Evolutionary conservation across 2,113 vertebrate genomes (phyloP), one percentile per base, ranked within the genome.

Genomic region (Crocuta crocuta): DNA sequence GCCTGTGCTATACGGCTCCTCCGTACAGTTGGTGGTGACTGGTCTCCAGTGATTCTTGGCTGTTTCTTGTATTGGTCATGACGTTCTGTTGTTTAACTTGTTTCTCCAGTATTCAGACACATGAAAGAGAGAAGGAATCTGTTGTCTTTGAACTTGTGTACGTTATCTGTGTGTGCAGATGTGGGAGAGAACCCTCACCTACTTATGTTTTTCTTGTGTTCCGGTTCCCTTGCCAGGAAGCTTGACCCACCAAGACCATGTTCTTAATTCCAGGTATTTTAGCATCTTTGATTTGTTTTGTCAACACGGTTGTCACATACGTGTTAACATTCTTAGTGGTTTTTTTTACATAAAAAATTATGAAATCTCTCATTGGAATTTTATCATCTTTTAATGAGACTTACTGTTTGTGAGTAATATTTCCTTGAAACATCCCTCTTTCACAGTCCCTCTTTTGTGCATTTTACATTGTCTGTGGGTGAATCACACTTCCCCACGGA

Each of bases 241-340:
- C 19, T 0, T 31, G 26, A 31, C 13, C 5, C 2, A 12, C 9
- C 9, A 28, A 55, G 24, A 70, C 39, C 0, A 1, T 58, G 31
- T 28, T 48, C 55, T 71, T 76, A 74, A 86, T 63, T n/a, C 26
- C 48, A 0, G 50, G 8, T 65, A 43, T 73, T 76, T 86, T 9
- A 16, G n/a, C 3, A 0, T 66, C 66, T 90, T 92, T 66, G 35
- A 33, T 55, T 90, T 10, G 10, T 50, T 17, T 39, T n/a, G 21
- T 61, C 33, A 21, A 31, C 23, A 16, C 13, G 85, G 12, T 31
- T 55, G 24, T 82, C 16, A 16, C 35, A 15, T 35, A 23, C 39
- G 61, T 92, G 31, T 70, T 71, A 48, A 66, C 55, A 28, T 65
- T 93, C 21, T 93, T 93, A 12, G 0, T 39, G n/a, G 16, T 45